Base-by-base conservation (phyloP, 2,113 vertebrate species). In the Alouatta palliata region DNA sequence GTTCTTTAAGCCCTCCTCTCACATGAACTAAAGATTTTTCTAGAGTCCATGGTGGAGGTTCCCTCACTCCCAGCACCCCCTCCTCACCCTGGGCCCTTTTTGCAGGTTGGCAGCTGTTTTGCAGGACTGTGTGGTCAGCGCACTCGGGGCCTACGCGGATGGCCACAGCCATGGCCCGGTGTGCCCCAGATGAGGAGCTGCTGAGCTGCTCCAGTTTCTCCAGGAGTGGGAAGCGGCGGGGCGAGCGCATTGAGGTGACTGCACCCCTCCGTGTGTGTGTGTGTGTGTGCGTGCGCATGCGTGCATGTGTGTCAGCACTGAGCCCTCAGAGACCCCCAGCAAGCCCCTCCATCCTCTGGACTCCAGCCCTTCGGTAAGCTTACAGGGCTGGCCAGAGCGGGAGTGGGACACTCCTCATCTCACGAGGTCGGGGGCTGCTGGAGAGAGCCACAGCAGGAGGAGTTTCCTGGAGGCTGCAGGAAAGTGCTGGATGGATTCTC, bases 51-150 rank as follows among this genome's bases (percentile, higher is more conserved):
- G 37, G 21, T 0, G 13, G 71, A 20, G 75, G 52, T 16, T 3
- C 54, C n/a, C 21, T 14, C 13, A 23, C 43, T 56, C 71, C 49
- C 40, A 8, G 14, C 64, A 37, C 61, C 32, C 47, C 30, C 16
- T 35, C 8, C 95, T 94, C 27, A 86, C 20, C 5, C 40, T 12
- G 0, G 19, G 32, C 17, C 23, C 66, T 68, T 6, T 20, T 87
- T 68, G 75, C 61, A 95, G 91, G 85, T 2, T 52, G 99, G 87
- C 98, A 97, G 95, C 98, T 99, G 52, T 96, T 99, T 35, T 99
- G 99, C 96, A 99, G 99, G 87, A 99, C 99, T 0, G 99, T 99
- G 98, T 99, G 99, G 99, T 99, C 99, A 0, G 98, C 98, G 0
- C 98, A 75, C 97, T 99, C 99, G 0, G 99, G 98, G 13, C 97